phyloP scores from a whole-genome alignment of 2,797 vertebrate species.

The Coregonus sp. region DNA sequence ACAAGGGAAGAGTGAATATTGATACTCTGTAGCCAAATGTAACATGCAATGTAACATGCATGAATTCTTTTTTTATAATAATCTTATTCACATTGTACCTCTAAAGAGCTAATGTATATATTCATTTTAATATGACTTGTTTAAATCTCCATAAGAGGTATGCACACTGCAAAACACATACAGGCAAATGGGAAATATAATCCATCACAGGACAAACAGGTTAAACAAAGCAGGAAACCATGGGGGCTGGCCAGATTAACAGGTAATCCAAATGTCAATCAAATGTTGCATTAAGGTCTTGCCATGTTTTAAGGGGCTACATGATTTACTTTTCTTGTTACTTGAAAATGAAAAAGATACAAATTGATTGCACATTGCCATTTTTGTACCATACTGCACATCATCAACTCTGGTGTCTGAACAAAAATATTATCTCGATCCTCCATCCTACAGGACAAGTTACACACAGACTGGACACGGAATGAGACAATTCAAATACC shows the following conservation, averaged over 20 bases:
- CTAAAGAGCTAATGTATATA: slow-evolving; percentile 18
- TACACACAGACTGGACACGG: slow-evolving; percentile 37
- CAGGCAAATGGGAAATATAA: slow-evolving; percentile 54
- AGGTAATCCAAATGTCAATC: slow-evolving; percentile 16
- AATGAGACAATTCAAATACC: neutral
- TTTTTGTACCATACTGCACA: slow-evolving; percentile 53
- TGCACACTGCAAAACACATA: slow-evolving; percentile 55
- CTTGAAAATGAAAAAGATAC: slow-evolving; percentile 12
- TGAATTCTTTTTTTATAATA: neutral
- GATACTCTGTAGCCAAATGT: neutral
- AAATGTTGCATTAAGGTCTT: neutral
- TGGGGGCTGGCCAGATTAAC: slow-evolving; percentile 36
- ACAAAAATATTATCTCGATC: slow-evolving; percentile 32
- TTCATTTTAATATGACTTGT: slow-evolving; percentile 56
- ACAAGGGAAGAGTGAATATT: neutral
- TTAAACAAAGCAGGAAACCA: slow-evolving; percentile 29
- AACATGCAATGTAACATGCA: neutral
- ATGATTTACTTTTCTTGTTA: neutral
- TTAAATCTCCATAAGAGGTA: slow-evolving; percentile 64
- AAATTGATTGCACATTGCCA: slow-evolving; percentile 23
- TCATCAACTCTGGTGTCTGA: slow-evolving; percentile 43
- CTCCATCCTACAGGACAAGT: slow-evolving; percentile 37
- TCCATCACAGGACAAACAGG: slow-evolving; percentile 51
- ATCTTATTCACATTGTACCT: too few relatives aligned
- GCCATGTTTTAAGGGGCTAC: neutral